These are phyloP conservation scores for Glossosoma conforme DNA, from an alignment of 1,140 invertebrate species.

Conservation along the genomic window DNA sequence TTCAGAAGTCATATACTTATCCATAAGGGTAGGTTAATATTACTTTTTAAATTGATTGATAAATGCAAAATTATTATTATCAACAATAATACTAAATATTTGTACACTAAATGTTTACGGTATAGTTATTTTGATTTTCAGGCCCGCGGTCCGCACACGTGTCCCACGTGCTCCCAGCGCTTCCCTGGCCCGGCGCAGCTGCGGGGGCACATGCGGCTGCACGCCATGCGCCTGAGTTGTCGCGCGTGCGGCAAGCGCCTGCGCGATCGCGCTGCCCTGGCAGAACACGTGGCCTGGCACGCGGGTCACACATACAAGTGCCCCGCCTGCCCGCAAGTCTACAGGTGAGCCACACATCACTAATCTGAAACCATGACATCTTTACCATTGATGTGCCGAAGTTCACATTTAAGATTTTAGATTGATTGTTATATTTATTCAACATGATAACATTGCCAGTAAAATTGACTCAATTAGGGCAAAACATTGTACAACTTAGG, in stretches of 20 bases:
- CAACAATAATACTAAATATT: conserved; percentile 12
- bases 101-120: conserved; percentile 36
- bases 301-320: conserved; percentile 20
- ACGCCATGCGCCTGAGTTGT: conserved; percentile 21
- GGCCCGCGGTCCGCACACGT: conserved; percentile 14
- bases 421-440: no score
- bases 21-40: background rate
- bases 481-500: no score
- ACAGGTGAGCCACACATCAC: conserved; percentile 21
- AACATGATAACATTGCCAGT: no score
- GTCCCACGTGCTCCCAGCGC: conserved; percentile 19
- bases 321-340: conserved; percentile 9
- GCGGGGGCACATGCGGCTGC: conserved; percentile 10
- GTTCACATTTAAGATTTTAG: no score
- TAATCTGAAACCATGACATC: no score
- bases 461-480: no score
- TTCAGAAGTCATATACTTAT: no score
- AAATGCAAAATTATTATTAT: background rate
- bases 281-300: conserved; percentile 27
- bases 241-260: conserved; percentile 11
- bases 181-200: conserved; percentile 13
- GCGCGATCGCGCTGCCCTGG: conserved; percentile 8
- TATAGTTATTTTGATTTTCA: conserved; percentile 31
- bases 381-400: no score
- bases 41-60: background rate